phyloP scores from a whole-genome alignment of 2,113 vertebrate genomes.

The Percopsis transmontana region DNA sequence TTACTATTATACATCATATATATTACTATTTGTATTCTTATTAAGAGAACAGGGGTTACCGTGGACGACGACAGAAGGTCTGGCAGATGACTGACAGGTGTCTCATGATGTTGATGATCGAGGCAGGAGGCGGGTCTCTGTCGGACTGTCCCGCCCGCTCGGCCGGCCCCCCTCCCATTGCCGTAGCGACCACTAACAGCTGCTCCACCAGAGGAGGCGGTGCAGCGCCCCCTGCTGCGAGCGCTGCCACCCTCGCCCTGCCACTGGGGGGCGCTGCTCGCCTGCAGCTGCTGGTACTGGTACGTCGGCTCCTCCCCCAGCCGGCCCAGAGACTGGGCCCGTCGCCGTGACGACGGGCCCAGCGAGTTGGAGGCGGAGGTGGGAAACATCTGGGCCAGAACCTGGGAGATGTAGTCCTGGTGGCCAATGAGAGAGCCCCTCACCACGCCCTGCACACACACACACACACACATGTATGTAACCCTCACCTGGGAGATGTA shows the following conservation, averaged over 20 bases:
- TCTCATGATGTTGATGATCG: constrained; percentile 49
- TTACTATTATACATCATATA: too few relatives aligned
- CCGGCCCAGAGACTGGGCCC: constrained; percentile 85
- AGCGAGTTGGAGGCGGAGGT: constrained; percentile 91
- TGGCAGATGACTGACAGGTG: constrained; percentile 26
- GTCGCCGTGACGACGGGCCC: constrained; percentile 82
- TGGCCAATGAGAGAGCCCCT: constrained; percentile 85
- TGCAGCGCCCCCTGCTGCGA: too few relatives aligned
- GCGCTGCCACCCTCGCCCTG: constrained; percentile 78
- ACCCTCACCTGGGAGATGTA: not conserved
- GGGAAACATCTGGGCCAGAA: constrained; percentile 85
- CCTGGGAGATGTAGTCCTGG: constrained; percentile 86
- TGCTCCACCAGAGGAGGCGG: too few relatives aligned
- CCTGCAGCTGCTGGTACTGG: constrained; percentile 77
- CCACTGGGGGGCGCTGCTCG: constrained; percentile 79
- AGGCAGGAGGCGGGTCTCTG: constrained; percentile 76
- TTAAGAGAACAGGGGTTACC: constrained; percentile 39
- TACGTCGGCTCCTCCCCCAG: constrained; percentile 82
- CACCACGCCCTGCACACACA: constrained; percentile 80
- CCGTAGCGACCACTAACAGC: too few relatives aligned
- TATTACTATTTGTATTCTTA: too few relatives aligned
- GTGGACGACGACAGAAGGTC: constrained; percentile 48
- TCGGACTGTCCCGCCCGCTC: too few relatives aligned
- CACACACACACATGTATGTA: not conserved
- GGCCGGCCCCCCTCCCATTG: too few relatives aligned